Conservation (phyloP, 2,797 vertebrate genomes). For the Bradypodion pumilum region DNA sequence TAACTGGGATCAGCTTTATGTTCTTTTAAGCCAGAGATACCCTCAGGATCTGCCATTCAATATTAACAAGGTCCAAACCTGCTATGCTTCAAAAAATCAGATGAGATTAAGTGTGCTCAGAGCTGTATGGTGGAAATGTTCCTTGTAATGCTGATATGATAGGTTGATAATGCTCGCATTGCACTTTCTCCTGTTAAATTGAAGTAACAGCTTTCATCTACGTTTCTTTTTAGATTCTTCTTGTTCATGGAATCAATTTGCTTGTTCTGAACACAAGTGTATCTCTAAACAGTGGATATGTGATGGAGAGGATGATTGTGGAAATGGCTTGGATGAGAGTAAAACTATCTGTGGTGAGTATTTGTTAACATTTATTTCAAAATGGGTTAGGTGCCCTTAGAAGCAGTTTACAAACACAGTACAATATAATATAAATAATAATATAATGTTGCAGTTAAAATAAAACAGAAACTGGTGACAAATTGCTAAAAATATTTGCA, state of each 20-base stretch:
- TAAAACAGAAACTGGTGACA: background rate
- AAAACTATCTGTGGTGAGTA: slow-evolving; percentile 89
- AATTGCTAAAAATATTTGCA: background rate
- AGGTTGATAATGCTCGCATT: background rate
- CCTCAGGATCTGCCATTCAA: no score
- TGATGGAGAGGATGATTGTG: slow-evolving; percentile 93
- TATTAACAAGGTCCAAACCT: no score
- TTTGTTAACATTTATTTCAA: background rate
- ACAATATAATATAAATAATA: background rate
- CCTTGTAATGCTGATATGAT: background rate
- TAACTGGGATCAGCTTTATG: no score
- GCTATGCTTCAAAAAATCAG: no score
- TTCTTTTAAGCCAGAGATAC: no score
- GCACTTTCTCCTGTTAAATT: background rate
- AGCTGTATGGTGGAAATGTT: background rate
- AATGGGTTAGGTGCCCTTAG: background rate
- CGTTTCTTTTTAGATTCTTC: slow-evolving; percentile 83
- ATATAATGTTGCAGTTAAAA: background rate
- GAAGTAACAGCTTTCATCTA: slow-evolving; percentile 2
- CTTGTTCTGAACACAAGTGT: slow-evolving; percentile 90
- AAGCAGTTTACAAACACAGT: background rate
- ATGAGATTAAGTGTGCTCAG: no score
- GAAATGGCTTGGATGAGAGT: slow-evolving; percentile 89
- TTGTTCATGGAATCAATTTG: slow-evolving; percentile 90
- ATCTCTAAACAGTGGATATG: slow-evolving; percentile 94